Percentiles rank a stretch among this genome's conserved stretches.
phyloP scores from a whole-genome alignment of 2,797 vertebrate genomes.

The Danio jaintianensis region DNA sequence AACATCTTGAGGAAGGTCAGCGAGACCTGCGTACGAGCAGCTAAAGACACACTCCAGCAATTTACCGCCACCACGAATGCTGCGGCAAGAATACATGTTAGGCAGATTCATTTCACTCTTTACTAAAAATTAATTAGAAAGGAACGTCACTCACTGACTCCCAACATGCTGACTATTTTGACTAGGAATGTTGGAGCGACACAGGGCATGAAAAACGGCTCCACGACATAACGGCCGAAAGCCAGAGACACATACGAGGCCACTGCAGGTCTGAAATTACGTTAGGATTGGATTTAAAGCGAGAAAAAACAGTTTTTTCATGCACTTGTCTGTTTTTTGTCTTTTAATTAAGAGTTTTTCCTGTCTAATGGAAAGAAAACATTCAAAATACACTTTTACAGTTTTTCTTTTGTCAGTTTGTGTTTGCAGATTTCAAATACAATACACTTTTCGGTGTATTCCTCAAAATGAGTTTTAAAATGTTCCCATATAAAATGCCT shows the following conservation, averaged over 20 bases:
- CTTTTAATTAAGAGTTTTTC: too few species aligned
- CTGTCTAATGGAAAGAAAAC: too few species aligned
- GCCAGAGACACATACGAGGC: constrained; percentile 83
- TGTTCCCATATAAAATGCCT: too few species aligned
- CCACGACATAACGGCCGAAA: constrained; percentile 87
- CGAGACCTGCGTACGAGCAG: constrained; percentile 77
- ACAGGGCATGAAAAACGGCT: constrained; percentile 85
- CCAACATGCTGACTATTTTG: constrained; percentile 82
- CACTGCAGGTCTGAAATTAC: constrained; percentile 80
- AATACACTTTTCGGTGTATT: too few species aligned
- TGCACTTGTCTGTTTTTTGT: too few species aligned
- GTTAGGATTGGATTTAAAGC: neutral
- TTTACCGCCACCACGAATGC: constrained; percentile 80
- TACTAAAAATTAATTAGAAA: neutral
- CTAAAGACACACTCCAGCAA: constrained; percentile 82
- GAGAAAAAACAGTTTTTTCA: too few species aligned
- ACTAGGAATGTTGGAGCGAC: constrained; percentile 75
- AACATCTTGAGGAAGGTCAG: constrained; percentile 80
- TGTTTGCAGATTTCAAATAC: too few species aligned
- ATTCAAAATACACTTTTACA: too few species aligned
- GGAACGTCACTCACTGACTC: constrained; percentile 80
- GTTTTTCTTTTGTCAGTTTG: too few species aligned
- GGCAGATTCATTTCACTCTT: neutral
- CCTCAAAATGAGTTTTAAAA: too few species aligned
- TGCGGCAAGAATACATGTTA: constrained; percentile 52